Evolutionary conservation across 2,113 vertebrate genomes (phyloP), one percentile per base, ranked within the genome.

Genomic region (Trachemys scripta): DNA sequence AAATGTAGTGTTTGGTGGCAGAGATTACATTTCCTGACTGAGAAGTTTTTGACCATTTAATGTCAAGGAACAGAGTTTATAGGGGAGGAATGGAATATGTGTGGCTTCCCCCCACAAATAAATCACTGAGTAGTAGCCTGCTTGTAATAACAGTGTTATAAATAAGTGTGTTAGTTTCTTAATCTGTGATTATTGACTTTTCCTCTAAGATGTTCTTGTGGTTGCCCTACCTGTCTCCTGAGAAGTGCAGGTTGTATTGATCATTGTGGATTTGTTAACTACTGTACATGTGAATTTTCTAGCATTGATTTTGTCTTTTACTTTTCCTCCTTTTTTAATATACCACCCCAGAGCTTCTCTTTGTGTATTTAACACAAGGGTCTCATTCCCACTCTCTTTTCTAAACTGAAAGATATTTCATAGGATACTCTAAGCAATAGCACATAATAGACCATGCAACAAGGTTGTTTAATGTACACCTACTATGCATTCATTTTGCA

Each of bases 101-200:
- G 93, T 96, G 53, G 47, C 8, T 89, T 90, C 84, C 87, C 85
- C 80, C 31, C 83, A 69, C 10, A 65, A 50, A 85, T 75, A 80
- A 14, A 81, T 57, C 29, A 20, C 35, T 85, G 31, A 25, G 42
- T 35, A 80, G 29, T 62, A 80, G 35, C 16, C 50, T 92, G 11
- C 42, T 87, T 82, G 24, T 92, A 65, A 92, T 90, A 35, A 65
- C 16, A 27, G 81, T 89, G 38, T 84, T 90, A 90, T 50, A 85
- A 89, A 87, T 53, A 90, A 95, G 38, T 65, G 75, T 90, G 87
- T 80, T 49, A n/a, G 75, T 90, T 90, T 82, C 85, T 62, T 91
- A 75, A 87, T 54, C 78, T 85, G n/a, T n/a, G 72, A 42, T 85
- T 80, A 86, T 12, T 80, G 69, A 79, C 86, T 93, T 91, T 91